Evolutionary conservation across 53 echinoderm and acorn worm species (phyloP).

Genomic region (Glandiceps talaboti): DNA sequence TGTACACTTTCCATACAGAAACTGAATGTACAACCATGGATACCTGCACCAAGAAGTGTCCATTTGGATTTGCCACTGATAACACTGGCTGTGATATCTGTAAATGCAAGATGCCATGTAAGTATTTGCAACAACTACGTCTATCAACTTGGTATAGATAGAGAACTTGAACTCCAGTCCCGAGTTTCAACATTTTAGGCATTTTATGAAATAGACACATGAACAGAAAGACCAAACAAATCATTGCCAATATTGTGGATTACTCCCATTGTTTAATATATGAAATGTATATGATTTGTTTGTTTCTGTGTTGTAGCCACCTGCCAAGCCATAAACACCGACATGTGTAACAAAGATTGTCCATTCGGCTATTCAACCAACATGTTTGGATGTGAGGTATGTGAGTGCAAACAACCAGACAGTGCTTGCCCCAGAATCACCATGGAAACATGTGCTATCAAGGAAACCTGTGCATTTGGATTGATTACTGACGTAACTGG

Average conservation of each 20-base stretch:
- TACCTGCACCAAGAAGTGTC: neutral
- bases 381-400: slow-evolving; percentile 18
- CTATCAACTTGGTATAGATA: too few relatives aligned
- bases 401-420: slow-evolving; percentile 14
- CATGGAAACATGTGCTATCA: neutral
- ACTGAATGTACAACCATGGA: slow-evolving; percentile 10
- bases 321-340: neutral
- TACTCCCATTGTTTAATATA: too few relatives aligned
- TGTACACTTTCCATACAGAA: too few relatives aligned
- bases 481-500: slow-evolving; percentile 19
- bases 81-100: neutral
- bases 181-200: too few relatives aligned
- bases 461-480: slow-evolving; percentile 17
- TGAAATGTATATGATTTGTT: too few relatives aligned
- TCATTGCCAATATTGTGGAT: too few relatives aligned
- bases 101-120: neutral
- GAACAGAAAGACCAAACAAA: too few relatives aligned
- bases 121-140: too few relatives aligned
- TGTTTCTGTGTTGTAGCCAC: neutral
- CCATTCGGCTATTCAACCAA: slow-evolving; percentile 23
- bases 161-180: too few relatives aligned
- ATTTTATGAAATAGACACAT: too few relatives aligned
- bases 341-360: slow-evolving; percentile 9
- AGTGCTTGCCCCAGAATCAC: neutral
- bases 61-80: neutral